Evolutionary conservation across 2,113 vertebrate species (phyloP), one percentile per base, ranked within the genome.

Genomic region (Epinephelus fuscoguttatus): DNA sequence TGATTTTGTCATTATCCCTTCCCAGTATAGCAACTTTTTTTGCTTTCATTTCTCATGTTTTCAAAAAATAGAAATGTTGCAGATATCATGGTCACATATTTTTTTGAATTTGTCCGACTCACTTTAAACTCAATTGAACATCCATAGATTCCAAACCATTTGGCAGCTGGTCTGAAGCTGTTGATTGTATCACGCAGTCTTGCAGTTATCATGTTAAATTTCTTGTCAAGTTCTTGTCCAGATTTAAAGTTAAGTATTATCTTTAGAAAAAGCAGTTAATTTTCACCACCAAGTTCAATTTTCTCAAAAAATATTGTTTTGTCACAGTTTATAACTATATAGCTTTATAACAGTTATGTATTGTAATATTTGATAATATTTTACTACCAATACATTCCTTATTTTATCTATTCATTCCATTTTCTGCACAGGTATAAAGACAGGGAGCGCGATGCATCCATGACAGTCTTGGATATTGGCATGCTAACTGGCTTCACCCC

Each of bases 401-500:
- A 3, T 47, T 78, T 76, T 37, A 63, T 60, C 15, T 40, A 12
- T 74, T n/a, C 19, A 80, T 3, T 84, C 15, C 8, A 19, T 83
- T 70, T 4, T 72, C 15, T 63, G 6, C 23, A 6, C 77, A 95
- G 93, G 15, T 93, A 84, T 64, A 84, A 77, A 47, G 67, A 89
- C 68, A 64, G 4, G 1, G 15, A 86, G 0, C 81, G 0, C 14
- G 92, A 94, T 6, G 93, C 95, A 62, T 83, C 91, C 17, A 95
- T 96, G 96, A 90, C 95, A n/a, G 82, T 96, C 62, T 66, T 96
- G 64, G 96, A 96, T 57, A 83, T 96, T 6, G 91, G 93, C 27
- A 47, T 97, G 73, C 90, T 96, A 55, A 96, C 95, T 0, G 95
- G 96, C 53, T 96, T 94, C 85, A 89, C 90, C 14, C 74, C 57